Percentiles rank a stretch among this genome's conserved stretches.
Evolutionary conservation across 2,888 invertebrate species (phyloP).

Genomic region (Drosophila antonietae): DNA sequence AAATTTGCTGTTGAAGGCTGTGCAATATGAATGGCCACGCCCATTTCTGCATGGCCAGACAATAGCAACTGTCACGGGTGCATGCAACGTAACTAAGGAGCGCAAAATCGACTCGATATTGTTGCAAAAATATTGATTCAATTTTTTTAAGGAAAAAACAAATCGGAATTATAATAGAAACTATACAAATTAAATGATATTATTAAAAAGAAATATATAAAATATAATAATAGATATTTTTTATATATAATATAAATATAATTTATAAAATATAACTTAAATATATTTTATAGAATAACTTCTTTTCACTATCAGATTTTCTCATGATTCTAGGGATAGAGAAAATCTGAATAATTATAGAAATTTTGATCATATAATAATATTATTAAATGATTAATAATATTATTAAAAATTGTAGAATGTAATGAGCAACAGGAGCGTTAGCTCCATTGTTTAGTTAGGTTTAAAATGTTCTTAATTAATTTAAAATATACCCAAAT

Average conservation of each 20-base stretch:
- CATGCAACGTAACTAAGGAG: conserved; percentile 18
- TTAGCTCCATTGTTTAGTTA: too few relatives aligned
- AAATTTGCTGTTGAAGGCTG: conserved; percentile 37
- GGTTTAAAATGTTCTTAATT: too few relatives aligned
- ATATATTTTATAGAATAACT: too few relatives aligned
- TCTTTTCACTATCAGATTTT: too few relatives aligned
- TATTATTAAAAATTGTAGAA: too few relatives aligned
- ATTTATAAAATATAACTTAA: background rate
- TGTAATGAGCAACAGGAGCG: too few relatives aligned
- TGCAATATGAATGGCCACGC: conserved; percentile 44
- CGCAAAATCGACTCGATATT: background rate
- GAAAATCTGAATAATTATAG: too few relatives aligned
- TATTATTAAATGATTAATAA: too few relatives aligned
- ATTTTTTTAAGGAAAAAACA: background rate
- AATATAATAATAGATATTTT: background rate
- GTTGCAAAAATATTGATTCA: conserved; percentile 1
- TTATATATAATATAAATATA: background rate
- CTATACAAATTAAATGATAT: background rate
- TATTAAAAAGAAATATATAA: background rate
- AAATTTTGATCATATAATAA: too few relatives aligned
- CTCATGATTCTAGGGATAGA: too few relatives aligned
- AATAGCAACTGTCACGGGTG: conserved; percentile 46
- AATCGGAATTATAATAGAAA: background rate
- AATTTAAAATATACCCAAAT: too few relatives aligned
- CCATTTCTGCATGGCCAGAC: conserved; percentile 40